Base-by-base conservation (phyloP, 2,797 vertebrate genomes). In the Dendrocincla tyrannina region DNA sequence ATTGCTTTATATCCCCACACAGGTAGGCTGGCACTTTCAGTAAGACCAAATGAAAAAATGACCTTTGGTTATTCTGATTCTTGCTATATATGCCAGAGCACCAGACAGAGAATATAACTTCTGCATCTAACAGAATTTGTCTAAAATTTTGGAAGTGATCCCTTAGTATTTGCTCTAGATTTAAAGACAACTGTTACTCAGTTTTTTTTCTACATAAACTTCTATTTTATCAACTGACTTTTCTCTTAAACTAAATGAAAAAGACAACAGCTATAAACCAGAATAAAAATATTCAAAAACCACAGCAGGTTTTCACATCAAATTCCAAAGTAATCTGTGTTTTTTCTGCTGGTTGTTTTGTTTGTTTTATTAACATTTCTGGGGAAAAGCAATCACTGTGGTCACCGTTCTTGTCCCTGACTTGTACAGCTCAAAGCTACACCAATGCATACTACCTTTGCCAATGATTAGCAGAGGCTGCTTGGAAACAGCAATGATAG, bases 381-480 rank as follows among this genome's bases (percentile, higher is more conserved):
- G 30, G 25, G 25, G 24, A 68, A 84, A 90, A 77, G 32, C 79
- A 83, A 77, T 23, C 35, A 56, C 24, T 88, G 42, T 46, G 25
- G 39, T 44, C 5, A 1, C 9, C 59, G 32, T 28, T 82, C 62
- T 87, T 78, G 22, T 84, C 20, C n/a, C 44, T 13, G 33, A 55
- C 1, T 2, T 9, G 17, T 7, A 85, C 25, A 46, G 49, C 10
- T 87, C 16, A 72, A 62, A 81, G 46, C 24, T 30, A 69, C 56
- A 63, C 11, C 33, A 76, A 67, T 42, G 5, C 25, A 16, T 5
- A 13, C 46, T 98, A 99, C 99, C 99, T 99, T 99, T 99, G 59
- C 99, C 99, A 41, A 99, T 91, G 95, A 99, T 98, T 32, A 99
- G 91, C 58, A 99, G 98, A 20, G 99, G 99, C 67, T 98, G 98